phyloP scores from a whole-genome alignment of 2,797 vertebrate species.

The Octomys mimax region DNA sequence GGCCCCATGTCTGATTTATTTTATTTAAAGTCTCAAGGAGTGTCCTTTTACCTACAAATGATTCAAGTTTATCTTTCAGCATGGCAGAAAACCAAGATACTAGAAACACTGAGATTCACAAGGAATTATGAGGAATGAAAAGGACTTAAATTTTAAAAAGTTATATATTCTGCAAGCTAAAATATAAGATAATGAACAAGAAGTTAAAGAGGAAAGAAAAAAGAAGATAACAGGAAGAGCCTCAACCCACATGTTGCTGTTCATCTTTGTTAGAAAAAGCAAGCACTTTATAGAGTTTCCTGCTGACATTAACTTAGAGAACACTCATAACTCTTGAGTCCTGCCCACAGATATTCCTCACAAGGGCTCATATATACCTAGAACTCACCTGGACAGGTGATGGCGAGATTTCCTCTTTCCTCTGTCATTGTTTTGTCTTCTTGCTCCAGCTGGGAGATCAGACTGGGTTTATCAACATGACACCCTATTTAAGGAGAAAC shows the following conservation, averaged over 20 bases:
- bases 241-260: neutral
- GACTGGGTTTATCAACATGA: constrained; percentile 55
- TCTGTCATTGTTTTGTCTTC: constrained; percentile 25
- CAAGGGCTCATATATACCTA: too few relatives aligned
- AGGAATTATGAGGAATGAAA: neutral
- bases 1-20: neutral
- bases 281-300: neutral
- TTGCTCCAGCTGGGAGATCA: constrained; percentile 64
- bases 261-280: neutral
- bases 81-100: constrained; percentile 1
- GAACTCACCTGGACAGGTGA: constrained; percentile 67
- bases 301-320: neutral
- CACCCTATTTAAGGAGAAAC: constrained; percentile 59
- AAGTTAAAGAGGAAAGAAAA: neutral
- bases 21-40: neutral
- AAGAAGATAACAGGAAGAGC: neutral
- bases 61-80: neutral
- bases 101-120: neutral
- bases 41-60: neutral
- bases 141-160: neutral
- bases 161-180: neutral
- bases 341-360: neutral
- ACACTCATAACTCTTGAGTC: neutral
- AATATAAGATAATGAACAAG: neutral
- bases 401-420: neutral